Evolutionary conservation across 2,113 vertebrate species (phyloP).

Genomic region (Vimba vimba): DNA sequence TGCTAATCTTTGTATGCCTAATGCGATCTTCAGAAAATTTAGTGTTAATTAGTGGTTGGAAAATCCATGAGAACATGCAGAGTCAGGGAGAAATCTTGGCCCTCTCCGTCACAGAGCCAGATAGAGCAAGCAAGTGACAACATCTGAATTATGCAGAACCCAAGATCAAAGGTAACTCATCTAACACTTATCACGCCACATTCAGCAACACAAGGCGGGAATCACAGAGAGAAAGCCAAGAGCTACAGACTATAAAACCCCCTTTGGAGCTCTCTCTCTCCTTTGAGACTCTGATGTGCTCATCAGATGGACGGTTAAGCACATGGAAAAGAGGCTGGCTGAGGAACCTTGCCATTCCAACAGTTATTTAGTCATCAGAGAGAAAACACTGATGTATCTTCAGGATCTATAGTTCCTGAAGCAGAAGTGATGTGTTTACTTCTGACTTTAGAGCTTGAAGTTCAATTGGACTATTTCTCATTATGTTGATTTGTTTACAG

Average conservation of each 20-base stretch:
- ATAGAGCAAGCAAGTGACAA: slow-evolving; percentile 34
- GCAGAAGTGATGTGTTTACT: slow-evolving; percentile 19
- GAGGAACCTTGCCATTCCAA: background rate
- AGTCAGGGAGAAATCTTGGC: slow-evolving; percentile 19
- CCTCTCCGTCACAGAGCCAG: background rate
- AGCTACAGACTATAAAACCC: slow-evolving; percentile 5
- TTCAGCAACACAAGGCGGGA: background rate
- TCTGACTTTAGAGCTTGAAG: background rate
- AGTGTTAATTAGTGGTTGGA: slow-evolving; percentile 60
- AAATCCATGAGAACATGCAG: slow-evolving; percentile 42
- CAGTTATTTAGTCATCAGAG: background rate
- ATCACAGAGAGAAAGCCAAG: slow-evolving; percentile 27
- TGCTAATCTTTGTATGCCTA: slow-evolving; percentile 60
- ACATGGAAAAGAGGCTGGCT: background rate
- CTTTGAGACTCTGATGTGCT: background rate
- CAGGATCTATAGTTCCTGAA: background rate
- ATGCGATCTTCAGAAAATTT: slow-evolving; percentile 59
- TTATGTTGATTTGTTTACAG: background rate
- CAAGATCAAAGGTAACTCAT: slow-evolving; percentile 46
- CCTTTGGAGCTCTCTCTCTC: background rate
- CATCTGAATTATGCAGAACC: slow-evolving; percentile 47
- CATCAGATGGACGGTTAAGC: background rate
- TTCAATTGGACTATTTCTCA: background rate
- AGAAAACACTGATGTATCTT: background rate
- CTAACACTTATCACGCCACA: slow-evolving; percentile 30